Evolutionary conservation across 2,888 invertebrate genomes (phyloP).

Genomic region (Malthinus seriepunctatus): DNA sequence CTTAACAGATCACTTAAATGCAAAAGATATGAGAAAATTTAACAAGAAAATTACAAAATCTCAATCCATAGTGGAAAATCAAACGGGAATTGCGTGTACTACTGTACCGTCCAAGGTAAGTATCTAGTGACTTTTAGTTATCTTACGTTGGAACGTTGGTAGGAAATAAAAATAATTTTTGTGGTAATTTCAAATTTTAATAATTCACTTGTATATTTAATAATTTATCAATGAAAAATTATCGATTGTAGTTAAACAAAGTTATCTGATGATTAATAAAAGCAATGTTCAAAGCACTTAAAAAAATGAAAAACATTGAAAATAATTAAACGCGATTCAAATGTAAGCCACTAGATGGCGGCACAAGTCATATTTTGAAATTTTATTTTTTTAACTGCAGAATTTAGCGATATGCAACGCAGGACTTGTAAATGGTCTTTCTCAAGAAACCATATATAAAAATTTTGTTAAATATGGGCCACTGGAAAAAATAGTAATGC

Average conservation of each 20-base stretch:
- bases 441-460: slow-evolving; percentile 64
- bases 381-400: slow-evolving; percentile 53
- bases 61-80: slow-evolving; percentile 53
- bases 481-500: slow-evolving; percentile 67
- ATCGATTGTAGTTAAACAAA: no score
- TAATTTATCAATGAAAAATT: no score
- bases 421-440: slow-evolving; percentile 80
- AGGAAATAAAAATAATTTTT: no score
- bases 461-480: slow-evolving; percentile 59
- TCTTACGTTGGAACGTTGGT: background rate
- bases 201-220: no score
- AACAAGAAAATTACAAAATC: slow-evolving; percentile 55
- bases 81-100: slow-evolving; percentile 51
- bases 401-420: slow-evolving; percentile 81
- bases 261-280: no score
- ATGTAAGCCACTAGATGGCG: background rate
- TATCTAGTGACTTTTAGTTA: background rate
- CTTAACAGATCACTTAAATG: slow-evolving; percentile 8
- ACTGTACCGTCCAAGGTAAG: slow-evolving; percentile 50
- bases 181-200: no score
- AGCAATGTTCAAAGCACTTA: no score
- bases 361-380: background rate
- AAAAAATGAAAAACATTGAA: no score
- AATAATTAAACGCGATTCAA: background rate
- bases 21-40: slow-evolving; percentile 15